These are phyloP conservation scores for Monodelphis domestica DNA, from an alignment of 2,797 vertebrate species.

Conservation along the genomic window DNA sequence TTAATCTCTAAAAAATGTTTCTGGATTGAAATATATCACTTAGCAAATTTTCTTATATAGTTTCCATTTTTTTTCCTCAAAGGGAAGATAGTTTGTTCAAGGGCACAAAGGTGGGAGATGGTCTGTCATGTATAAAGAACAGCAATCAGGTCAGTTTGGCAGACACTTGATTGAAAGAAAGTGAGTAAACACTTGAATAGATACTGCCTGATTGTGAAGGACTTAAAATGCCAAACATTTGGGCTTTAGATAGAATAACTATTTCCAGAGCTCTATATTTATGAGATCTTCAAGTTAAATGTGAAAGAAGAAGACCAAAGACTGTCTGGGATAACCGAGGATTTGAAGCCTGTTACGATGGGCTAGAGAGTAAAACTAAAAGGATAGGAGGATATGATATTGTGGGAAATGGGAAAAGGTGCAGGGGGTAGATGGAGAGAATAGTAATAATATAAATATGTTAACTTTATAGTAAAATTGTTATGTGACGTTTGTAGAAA, in stretches of 20 bases:
- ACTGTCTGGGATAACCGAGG: background rate
- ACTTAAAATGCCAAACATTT: background rate
- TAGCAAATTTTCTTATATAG: background rate
- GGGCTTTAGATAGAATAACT: background rate
- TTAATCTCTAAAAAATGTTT: background rate
- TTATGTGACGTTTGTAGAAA: background rate
- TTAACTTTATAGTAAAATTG: background rate
- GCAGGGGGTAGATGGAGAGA: background rate
- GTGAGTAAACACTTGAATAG: background rate
- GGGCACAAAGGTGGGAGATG: background rate
- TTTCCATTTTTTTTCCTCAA: background rate
- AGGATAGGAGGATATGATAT: background rate
- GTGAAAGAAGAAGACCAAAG: background rate
- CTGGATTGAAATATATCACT: background rate
- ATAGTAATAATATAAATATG: background rate
- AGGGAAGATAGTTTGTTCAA: background rate
- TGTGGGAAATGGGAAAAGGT: background rate
- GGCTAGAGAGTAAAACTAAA: background rate
- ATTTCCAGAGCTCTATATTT: background rate
- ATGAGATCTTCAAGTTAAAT: background rate
- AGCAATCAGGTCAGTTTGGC: background rate
- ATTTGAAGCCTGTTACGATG: background rate
- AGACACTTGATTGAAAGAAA: background rate
- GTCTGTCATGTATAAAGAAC: background rate
- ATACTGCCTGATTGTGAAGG: background rate